These are phyloP conservation scores for Enteromius radiatus DNA, from an alignment of 2,797 vertebrate species.

Conservation along the genomic window DNA sequence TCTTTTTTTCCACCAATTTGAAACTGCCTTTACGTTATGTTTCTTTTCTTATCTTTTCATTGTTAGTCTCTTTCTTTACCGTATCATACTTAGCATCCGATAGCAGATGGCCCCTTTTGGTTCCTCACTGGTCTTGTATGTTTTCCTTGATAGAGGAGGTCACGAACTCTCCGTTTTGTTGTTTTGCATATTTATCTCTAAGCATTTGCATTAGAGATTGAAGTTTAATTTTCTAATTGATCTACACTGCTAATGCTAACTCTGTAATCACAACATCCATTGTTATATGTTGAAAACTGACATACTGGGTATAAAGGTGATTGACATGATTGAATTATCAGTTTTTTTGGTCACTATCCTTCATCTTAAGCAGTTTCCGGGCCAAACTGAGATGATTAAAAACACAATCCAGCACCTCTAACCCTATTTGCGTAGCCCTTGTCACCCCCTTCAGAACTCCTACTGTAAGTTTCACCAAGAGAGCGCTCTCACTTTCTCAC, in stretches of 20 bases:
- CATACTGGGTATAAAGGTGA: not conserved
- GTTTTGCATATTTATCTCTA: slow-evolving; percentile 58
- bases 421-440: slow-evolving; percentile 63
- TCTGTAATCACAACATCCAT: not conserved
- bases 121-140: slow-evolving; percentile 73
- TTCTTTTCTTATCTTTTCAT: slow-evolving; percentile 66
- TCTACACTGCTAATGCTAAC: not conserved
- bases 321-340: too few species aligned
- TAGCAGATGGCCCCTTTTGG: slow-evolving; percentile 75
- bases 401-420: slow-evolving; percentile 50
- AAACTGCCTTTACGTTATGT: slow-evolving; percentile 66
- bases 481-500: slow-evolving; percentile 60
- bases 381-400: not conserved
- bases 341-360: slow-evolving; percentile 38
- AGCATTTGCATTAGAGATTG: slow-evolving; percentile 34
- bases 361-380: not conserved
- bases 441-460: slow-evolving; percentile 66
- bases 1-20: slow-evolving; percentile 62
- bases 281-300: not conserved
- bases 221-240: slow-evolving; percentile 50
- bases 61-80: slow-evolving; percentile 61
- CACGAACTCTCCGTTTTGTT: slow-evolving; percentile 46
- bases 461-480: slow-evolving; percentile 63
- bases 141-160: slow-evolving; percentile 61
- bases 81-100: slow-evolving; percentile 70